These are phyloP conservation scores for Apodemia duryi DNA, from an alignment of 2,888 invertebrate genomes.

Conservation along the genomic window DNA sequence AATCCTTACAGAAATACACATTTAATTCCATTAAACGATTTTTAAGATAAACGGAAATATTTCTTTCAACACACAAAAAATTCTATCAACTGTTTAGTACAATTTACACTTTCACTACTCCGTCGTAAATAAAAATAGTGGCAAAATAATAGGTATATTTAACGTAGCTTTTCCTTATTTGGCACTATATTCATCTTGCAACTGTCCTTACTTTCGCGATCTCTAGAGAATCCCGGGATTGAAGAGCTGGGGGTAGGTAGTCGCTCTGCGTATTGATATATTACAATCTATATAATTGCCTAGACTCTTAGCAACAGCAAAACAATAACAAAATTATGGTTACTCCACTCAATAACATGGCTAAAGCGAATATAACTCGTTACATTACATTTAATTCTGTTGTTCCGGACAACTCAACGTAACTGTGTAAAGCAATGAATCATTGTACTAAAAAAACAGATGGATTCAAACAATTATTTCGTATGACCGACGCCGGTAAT, in stretches of 20 bases:
- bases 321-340: slow-evolving; percentile 2
- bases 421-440: slow-evolving; percentile 24
- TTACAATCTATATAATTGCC: background rate
- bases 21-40: background rate
- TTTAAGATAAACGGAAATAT: background rate
- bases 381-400: slow-evolving; percentile 17
- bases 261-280: background rate
- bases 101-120: no score
- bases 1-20: no score
- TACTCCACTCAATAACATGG: slow-evolving; percentile 17
- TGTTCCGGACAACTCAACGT: slow-evolving; percentile 22
- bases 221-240: background rate
- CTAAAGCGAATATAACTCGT: slow-evolving; percentile 25
- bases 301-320: background rate
- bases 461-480: slow-evolving; percentile 32
- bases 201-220: background rate
- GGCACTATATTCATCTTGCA: no score
- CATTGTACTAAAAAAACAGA: slow-evolving; percentile 30
- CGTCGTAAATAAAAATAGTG: no score
- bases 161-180: no score
- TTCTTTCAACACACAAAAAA: background rate
- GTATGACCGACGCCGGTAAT: slow-evolving; percentile 25
- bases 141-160: no score
- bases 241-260: background rate
- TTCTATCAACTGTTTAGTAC: background rate